Evolutionary conservation across 2,888 invertebrate species (phyloP), one percentile per base, ranked within the genome.

Genomic region (Thumatha senex): DNA sequence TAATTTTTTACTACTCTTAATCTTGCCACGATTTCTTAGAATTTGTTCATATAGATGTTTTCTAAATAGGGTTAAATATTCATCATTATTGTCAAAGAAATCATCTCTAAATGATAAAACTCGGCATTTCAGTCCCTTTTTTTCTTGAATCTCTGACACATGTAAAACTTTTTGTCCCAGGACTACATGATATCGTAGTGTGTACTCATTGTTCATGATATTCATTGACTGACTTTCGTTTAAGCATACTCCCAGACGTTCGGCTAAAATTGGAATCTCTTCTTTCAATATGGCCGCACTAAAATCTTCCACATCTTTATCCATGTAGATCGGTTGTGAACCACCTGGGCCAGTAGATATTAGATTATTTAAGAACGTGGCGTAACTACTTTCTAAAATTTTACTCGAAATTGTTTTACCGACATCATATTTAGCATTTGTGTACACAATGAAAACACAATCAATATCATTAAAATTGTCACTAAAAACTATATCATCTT

Each of bases 391-490:
- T 8, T 56, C 36, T 1, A 8, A 38, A 14, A 40, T 11, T 13
- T n/a, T 45, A 14, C 40, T 35, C 12, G 40, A 15, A 14, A 34
- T 30, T 30, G 35, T 15, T 40, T 64, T 53, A 18, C 38, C 39
- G 10, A 40, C 46, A 12, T 45, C 36, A 7, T 42, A 51, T 13
- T 18, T 56, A 0, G 52, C 65, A 7, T 57, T 56, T 8, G 67
- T 67, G 31, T 67, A 67, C 12, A 59, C 50, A 40, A 64, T 43
- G 13, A 64, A 67, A 8, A 58, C 35, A 46, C 56, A 57, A 13
- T 64, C 57, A 12, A 46, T 40, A 8, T 56, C 57, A 1, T 63
- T 49, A 31, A 51, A 63, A 0, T 36, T 52, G 0, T 54, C 53
- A 33, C 24, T 24, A 10, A 64, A 58, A 41, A 67, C 31, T 7